phyloP scores from a whole-genome alignment of 1,140 invertebrate genomes.

The Drosophila carrolli region DNA sequence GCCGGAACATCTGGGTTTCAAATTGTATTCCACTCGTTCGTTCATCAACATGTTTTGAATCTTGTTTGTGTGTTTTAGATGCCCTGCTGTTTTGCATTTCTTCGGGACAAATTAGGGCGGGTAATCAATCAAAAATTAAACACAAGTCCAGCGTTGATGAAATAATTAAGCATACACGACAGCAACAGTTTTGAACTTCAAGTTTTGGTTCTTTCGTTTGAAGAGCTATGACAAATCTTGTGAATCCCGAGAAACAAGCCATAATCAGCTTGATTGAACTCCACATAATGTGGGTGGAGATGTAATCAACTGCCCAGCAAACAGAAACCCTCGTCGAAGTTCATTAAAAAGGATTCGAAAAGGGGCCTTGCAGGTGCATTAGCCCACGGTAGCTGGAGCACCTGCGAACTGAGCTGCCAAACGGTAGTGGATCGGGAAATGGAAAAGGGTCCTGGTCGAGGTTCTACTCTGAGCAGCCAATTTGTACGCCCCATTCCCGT shows the following conservation, averaged over 20 bases:
- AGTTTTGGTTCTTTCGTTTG: neutral
- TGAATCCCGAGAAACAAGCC: neutral
- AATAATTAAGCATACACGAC: conserved; percentile 67
- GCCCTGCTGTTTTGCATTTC: conserved; percentile 62
- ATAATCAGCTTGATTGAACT: neutral
- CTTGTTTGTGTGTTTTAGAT: conserved; percentile 19
- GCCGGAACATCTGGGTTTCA: conserved; percentile 39
- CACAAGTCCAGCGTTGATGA: conserved; percentile 46
- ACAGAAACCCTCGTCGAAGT: conserved; percentile 25
- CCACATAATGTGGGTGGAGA: neutral
- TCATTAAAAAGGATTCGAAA: conserved; percentile 56
- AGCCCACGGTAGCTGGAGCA: conserved; percentile 46
- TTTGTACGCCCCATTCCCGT: conserved; percentile 49
- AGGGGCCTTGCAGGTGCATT: conserved; percentile 27
- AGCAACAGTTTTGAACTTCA: conserved; percentile 24
- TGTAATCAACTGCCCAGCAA: conserved; percentile 37
- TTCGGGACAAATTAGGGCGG: conserved; percentile 72
- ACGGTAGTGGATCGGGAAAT: conserved; percentile 46
- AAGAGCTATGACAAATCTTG: conserved; percentile 32
- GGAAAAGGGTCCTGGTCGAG: conserved; percentile 1
- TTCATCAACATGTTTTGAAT: too few species aligned
- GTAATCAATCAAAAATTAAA: conserved; percentile 77
- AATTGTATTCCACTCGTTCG: conserved; percentile 40
- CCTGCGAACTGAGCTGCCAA: conserved; percentile 35
- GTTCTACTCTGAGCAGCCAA: conserved; percentile 30